These are phyloP conservation scores for Tribolium freemani DNA, from an alignment of 2,888 invertebrate species.

Conservation along the genomic window DNA sequence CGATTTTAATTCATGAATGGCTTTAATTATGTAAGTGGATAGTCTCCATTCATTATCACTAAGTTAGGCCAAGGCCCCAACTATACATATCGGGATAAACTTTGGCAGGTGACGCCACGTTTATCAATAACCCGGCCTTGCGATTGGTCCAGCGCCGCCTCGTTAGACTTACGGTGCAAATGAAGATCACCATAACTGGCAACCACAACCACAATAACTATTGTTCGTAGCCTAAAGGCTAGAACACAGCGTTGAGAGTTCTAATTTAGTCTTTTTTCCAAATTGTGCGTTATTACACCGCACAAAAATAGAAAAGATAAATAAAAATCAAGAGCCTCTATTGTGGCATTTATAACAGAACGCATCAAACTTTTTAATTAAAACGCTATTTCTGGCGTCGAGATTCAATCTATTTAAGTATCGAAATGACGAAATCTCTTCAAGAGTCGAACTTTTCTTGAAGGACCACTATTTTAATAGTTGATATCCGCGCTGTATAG, in stretches of 20 bases:
- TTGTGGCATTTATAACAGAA: constrained; percentile 21
- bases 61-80: constrained; percentile 6
- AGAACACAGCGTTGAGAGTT: constrained; percentile 22
- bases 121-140: constrained; percentile 7
- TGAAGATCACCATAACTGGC: constrained; percentile 22
- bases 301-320: constrained; percentile 1
- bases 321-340: constrained; percentile 5
- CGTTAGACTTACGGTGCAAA: constrained; percentile 15
- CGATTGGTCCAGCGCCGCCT: neutral
- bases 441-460: constrained; percentile 33
- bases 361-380: constrained; percentile 37
- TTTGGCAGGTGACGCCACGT: constrained; percentile 34
- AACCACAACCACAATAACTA: constrained; percentile 35
- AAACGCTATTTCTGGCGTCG: constrained; percentile 29
- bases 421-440: constrained; percentile 18
- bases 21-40: constrained; percentile 5
- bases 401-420: constrained; percentile 16
- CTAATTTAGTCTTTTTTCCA: constrained; percentile 33
- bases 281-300: constrained; percentile 20
- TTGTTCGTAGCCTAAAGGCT: constrained; percentile 31
- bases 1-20: constrained; percentile 17
- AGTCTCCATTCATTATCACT: constrained; percentile 33
- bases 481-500: constrained; percentile 47
- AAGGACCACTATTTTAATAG: constrained; percentile 45
- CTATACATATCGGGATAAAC: constrained; percentile 21